Percentiles rank a stretch among this genome's conserved stretches.
Conservation (phyloP, 1,140 invertebrate species). For the Heliothis subflexa region DNA sequence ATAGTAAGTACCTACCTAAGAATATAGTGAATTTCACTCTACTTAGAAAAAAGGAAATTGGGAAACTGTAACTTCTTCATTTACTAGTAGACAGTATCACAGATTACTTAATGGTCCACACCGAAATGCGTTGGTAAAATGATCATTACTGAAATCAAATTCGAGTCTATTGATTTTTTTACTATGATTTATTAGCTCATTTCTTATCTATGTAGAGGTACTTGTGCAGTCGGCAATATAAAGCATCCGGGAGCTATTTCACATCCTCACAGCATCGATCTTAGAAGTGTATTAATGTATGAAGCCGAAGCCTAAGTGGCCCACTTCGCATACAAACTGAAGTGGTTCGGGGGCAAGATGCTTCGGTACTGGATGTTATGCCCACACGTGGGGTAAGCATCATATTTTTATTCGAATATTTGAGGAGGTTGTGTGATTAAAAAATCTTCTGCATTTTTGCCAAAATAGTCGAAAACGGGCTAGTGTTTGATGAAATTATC, state of each 20-base stretch:
- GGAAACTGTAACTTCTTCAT: too few species aligned
- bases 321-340: slow-evolving; percentile 48
- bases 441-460: too few species aligned
- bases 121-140: too few species aligned
- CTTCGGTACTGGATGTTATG: neutral
- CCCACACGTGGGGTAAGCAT: slow-evolving; percentile 22
- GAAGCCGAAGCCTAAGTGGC: slow-evolving; percentile 41
- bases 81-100: too few species aligned
- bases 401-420: too few species aligned
- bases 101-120: too few species aligned
- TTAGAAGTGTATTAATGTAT: slow-evolving; percentile 50
- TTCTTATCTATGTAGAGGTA: neutral
- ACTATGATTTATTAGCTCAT: neutral
- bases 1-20: too few species aligned
- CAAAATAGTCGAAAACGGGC: too few species aligned
- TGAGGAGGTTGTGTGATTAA: too few species aligned
- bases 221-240: slow-evolving; percentile 15
- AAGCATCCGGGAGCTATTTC: slow-evolving; percentile 2
- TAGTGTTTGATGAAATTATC: too few species aligned
- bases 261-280: slow-evolving; percentile 27
- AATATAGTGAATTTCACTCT: too few species aligned
- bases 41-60: too few species aligned
- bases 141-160: neutral
- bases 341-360: slow-evolving; percentile 26
- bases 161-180: neutral